phyloP scores from a whole-genome alignment of 1,140 invertebrate genomes.

The Prorops nasuta region DNA sequence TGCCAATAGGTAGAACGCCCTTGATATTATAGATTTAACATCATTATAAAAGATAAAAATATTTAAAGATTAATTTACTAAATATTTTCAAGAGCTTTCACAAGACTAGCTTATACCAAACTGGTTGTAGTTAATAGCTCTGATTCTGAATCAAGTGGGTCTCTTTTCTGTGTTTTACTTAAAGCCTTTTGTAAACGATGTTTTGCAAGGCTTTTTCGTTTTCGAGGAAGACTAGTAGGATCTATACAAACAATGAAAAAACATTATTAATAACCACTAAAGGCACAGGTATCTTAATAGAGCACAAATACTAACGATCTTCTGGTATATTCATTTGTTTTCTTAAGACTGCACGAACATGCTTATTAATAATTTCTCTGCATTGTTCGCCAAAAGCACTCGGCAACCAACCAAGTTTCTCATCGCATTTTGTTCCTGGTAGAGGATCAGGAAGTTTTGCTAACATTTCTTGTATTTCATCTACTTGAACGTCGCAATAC shows the following conservation, averaged over 20 bases:
- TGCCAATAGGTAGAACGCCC: too few relatives aligned
- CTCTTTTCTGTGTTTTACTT: too few relatives aligned
- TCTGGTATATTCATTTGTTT: slow-evolving; percentile 55
- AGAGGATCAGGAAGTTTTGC: slow-evolving; percentile 64
- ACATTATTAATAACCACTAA: too few relatives aligned
- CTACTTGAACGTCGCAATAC: slow-evolving; percentile 82
- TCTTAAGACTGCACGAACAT: slow-evolving; percentile 60
- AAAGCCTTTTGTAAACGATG: too few relatives aligned
- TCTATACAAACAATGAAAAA: slow-evolving; percentile 18
- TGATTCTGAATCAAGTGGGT: too few relatives aligned
- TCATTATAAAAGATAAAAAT: too few relatives aligned
- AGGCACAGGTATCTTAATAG: too few relatives aligned
- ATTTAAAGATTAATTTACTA: too few relatives aligned
- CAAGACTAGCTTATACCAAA: too few relatives aligned
- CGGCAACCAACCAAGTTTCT: slow-evolving; percentile 75
- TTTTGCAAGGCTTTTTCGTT: slow-evolving; percentile 18
- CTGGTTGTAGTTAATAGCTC: too few relatives aligned
- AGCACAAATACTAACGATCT: slow-evolving; percentile 39
- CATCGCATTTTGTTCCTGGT: slow-evolving; percentile 66
- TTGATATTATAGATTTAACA: too few relatives aligned
- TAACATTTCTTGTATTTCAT: slow-evolving; percentile 80
- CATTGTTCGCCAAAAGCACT: slow-evolving; percentile 66
- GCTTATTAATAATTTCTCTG: slow-evolving; percentile 66
- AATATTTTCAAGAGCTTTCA: too few relatives aligned
- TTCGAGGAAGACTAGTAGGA: slow-evolving; percentile 24